Evolutionary conservation across 2,113 vertebrate genomes (phyloP), one percentile per base, ranked within the genome.

Genomic region (Chaetodon auriga): DNA sequence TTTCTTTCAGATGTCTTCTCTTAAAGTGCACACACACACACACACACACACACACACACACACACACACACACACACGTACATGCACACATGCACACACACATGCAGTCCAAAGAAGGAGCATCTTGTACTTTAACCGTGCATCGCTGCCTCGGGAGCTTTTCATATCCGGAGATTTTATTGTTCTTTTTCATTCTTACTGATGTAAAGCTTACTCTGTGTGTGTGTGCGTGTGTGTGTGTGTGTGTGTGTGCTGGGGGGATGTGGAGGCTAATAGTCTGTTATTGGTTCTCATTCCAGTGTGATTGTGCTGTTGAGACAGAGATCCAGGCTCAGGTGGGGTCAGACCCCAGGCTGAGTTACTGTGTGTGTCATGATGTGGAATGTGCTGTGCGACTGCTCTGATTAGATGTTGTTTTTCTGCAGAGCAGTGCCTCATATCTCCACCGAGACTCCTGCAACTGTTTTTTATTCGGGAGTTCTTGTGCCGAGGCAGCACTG

Each of bases 91-190:
- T 30, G 30, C 77, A 80, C 63, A 65, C 60, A 74, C 75, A 82
- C 45, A 69, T 30, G 30, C 30, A 30, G 30, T 30, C 30, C 71
- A 58, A 8, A 83, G 77, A 65, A 51, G 57, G 72, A 79, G 65
- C 54, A 87, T 89, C 66, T 78, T 86, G 23, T 51, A 74, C 78
- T 90, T 87, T 76, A 82, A 68, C 57, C 80, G 51, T 69, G 80
- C 81, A 88, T 90, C 54, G 10, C 53, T 61, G 82, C 89, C 91
- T 88, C 81, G 0, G 78, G 90, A 92, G 84, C 65, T 91, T 92
- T 93, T 95, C 92, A 95, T 95, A 94, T 95, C 94, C 92, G 89
- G 94, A 87, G 91, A 91, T 90, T 93, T 94, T 93, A 94, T 92
- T 93, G 90, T 92, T 92, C 87, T 88, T 93, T 93, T 90, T 88